These are phyloP conservation scores for Aurelia coerulea DNA, from an alignment of 30 jellyfish, hydroid and myxozoan genomes.

Conservation along the genomic window DNA sequence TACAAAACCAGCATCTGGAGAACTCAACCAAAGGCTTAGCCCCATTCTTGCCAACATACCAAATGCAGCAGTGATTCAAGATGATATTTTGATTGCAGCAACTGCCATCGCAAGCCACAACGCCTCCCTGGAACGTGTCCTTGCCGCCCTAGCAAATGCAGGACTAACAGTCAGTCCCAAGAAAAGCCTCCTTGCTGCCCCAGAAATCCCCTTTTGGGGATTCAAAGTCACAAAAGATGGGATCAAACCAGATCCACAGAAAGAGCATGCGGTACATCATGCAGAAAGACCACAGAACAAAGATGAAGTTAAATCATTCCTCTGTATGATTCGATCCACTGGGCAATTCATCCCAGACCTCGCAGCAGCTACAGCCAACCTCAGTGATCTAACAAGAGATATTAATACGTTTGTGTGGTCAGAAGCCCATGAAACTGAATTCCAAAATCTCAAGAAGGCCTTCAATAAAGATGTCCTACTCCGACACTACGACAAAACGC, in stretches of 20 bases:
- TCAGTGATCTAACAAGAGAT: constrained; percentile 4
- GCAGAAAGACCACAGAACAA: constrained; percentile 16
- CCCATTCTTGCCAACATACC: constrained; percentile 60
- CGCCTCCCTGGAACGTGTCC: neutral
- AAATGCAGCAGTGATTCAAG: constrained; percentile 27
- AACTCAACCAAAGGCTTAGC: constrained; percentile 60
- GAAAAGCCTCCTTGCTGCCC: neutral
- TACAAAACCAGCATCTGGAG: constrained; percentile 62
- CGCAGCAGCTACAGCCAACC: constrained; percentile 16
- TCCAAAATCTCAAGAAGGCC: constrained; percentile 1
- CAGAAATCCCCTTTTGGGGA: too few species aligned
- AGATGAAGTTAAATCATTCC: constrained; percentile 27
- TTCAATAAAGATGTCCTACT: too few species aligned
- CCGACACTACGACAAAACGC: too few species aligned
- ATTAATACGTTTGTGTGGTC: neutral
- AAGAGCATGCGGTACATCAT: neutral
- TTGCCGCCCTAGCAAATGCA: constrained; percentile 1
- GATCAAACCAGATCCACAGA: too few species aligned
- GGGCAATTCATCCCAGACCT: constrained; percentile 24
- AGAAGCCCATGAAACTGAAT: constrained; percentile 6
- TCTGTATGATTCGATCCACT: constrained; percentile 13
- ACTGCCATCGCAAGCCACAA: neutral
- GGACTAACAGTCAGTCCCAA: too few species aligned
- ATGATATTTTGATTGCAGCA: constrained; percentile 32
- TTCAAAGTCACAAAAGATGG: too few species aligned